Evolutionary conservation across 2,797 vertebrate species (phyloP), one percentile per base, ranked within the genome.

Genomic region (Novumbra hubbsi): DNA sequence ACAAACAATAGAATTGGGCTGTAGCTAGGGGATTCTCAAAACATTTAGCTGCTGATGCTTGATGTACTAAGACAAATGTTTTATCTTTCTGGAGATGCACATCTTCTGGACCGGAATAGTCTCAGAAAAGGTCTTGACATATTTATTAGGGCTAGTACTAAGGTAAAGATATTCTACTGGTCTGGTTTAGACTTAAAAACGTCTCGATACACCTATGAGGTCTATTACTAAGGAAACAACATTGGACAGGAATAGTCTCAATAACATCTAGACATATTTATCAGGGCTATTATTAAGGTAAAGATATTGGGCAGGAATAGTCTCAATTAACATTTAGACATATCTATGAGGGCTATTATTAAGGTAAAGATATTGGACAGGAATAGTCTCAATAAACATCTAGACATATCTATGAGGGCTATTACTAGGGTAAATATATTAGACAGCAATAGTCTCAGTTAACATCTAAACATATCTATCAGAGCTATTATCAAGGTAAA

Each of bases 1-100:
- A 80, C 79, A 87, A 82, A 86, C 84, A 89, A 86, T 87, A 81
- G 86, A 90, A 88, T 89, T 77, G 76, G 64, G 45, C 76, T 63
- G 21, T 63, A 62, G 78, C 75, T 86, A 34, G 78, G 9, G 80
- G 73, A 27, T 77, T 81, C 28, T 73, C 71, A 64, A 38, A 80
- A 79, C 73, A 77, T 74, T 67, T 50, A 77, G 70, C 72, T 80
- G 21, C 73, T 64, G 69, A 73, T 79, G 76, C 9, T 71, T 64
- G 69, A 73, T 79, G 76, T 8, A 27, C 38, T 27, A 73, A 55
- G 63, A 69, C 66, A 34, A 74, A 63, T 48, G 45, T 57, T 67
- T 66, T 65, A 71, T 67, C 70, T 57, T 15, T 57, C 27, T 24
- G 32, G 32, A 28, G n/a, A n/a, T n/a, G n/a, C n/a, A n/a, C n/a